Percentiles rank a stretch among this genome's conserved stretches.
These are phyloP conservation scores for Pyrrhosoma nymphula DNA, from an alignment of 2,888 invertebrate genomes.

Conservation along the genomic window DNA sequence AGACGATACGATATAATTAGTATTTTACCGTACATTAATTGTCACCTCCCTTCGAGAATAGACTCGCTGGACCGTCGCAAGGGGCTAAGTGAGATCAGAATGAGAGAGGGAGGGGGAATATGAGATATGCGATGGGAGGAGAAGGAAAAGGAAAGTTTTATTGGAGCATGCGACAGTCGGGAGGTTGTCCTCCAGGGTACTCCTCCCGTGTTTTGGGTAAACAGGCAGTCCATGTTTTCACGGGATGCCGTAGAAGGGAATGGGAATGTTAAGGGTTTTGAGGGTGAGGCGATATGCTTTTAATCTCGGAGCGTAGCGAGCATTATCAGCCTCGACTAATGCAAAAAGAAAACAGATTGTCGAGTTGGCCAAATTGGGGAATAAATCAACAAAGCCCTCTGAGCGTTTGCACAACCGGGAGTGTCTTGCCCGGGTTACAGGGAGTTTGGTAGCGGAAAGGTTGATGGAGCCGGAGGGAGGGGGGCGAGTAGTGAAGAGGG, in stretches of 20 bases:
- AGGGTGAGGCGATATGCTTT: not conserved
- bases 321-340: not conserved
- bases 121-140: not conserved
- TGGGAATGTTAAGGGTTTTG: not conserved
- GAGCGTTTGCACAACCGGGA: not conserved
- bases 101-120: too few relatives aligned
- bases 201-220: not conserved
- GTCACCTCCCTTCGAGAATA: too few relatives aligned
- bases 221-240: not conserved
- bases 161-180: not conserved
- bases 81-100: too few relatives aligned
- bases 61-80: too few relatives aligned
- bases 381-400: not conserved
- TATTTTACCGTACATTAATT: too few relatives aligned
- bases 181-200: constrained; percentile 2
- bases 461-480: not conserved
- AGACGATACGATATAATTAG: too few relatives aligned
- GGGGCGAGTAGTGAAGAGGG: not conserved
- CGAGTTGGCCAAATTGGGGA: not conserved
- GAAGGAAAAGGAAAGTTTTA: not conserved
- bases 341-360: constrained; percentile 18
- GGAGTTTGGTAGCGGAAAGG: too few relatives aligned
- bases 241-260: not conserved
- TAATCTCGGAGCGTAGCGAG: not conserved
- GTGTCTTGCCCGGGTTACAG: not conserved